These are phyloP conservation scores for Homalodisca vitripennis DNA, from an alignment of 1,140 invertebrate genomes.

Conservation along the genomic window DNA sequence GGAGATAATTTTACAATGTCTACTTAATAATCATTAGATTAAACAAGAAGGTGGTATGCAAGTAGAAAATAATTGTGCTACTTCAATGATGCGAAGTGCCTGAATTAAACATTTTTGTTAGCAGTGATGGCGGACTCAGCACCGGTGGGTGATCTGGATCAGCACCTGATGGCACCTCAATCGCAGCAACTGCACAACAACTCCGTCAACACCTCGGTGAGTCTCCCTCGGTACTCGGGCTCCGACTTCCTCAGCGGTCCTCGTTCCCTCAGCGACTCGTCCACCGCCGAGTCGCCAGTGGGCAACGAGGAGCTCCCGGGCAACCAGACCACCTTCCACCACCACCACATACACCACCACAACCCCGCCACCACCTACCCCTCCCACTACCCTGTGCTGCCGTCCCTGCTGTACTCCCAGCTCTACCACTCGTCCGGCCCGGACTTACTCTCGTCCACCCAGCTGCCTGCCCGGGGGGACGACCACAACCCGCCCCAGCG, in stretches of 20 bases:
- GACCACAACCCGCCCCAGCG: slow-evolving; percentile 28
- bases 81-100: too few relatives aligned
- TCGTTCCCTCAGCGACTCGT: slow-evolving; percentile 74
- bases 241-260: slow-evolving; percentile 53
- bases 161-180: slow-evolving; percentile 64
- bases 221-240: slow-evolving; percentile 50
- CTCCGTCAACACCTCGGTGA: slow-evolving; percentile 46
- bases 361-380: slow-evolving; percentile 45
- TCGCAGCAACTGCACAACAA: slow-evolving; percentile 47
- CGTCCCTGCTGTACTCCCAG: slow-evolving; percentile 79
- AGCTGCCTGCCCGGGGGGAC: slow-evolving; percentile 31
- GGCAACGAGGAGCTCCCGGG: slow-evolving; percentile 58
- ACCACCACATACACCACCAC: slow-evolving; percentile 39
- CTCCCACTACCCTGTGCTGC: slow-evolving; percentile 70
- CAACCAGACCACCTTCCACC: slow-evolving; percentile 31
- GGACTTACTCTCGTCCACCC: slow-evolving; percentile 36
- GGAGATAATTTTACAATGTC: too few relatives aligned
- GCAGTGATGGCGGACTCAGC: slow-evolving; percentile 17
- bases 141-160: slow-evolving; percentile 57
- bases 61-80: too few relatives aligned
- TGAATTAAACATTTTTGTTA: too few relatives aligned
- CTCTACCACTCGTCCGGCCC: slow-evolving; percentile 63
- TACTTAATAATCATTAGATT: too few relatives aligned
- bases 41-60: too few relatives aligned
- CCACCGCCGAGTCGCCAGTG: slow-evolving; percentile 75